These are phyloP conservation scores for Euphonia xanthogaster DNA, from an alignment of 2,797 vertebrate genomes.

Conservation along the genomic window DNA sequence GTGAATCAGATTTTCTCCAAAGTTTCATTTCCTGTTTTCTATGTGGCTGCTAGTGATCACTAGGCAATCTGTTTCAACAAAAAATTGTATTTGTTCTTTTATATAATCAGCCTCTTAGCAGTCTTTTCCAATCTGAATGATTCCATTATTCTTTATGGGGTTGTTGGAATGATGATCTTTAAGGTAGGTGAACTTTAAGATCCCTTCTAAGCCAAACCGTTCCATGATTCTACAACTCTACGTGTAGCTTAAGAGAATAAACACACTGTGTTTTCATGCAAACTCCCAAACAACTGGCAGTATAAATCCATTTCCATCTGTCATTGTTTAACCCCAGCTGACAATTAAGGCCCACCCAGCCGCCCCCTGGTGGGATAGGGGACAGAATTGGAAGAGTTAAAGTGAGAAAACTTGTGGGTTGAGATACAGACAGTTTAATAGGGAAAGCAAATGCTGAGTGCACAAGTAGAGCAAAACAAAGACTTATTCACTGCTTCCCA, in stretches of 20 bases:
- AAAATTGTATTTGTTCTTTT: not conserved
- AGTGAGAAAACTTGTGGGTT: not conserved
- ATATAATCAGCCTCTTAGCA: not conserved
- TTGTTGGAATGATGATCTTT: not conserved
- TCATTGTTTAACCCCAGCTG: not conserved
- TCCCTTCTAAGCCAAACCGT: not conserved
- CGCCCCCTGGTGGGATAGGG: fast-evolving
- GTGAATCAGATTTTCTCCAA: not conserved
- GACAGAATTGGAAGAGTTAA: not conserved
- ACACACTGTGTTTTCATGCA: not conserved
- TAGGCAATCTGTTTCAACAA: not conserved
- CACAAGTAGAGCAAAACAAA: not conserved
- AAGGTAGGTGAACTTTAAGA: not conserved
- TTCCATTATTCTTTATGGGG: not conserved
- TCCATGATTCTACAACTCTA: not conserved
- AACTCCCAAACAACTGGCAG: not conserved
- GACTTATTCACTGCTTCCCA: not conserved
- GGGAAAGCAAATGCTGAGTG: not conserved
- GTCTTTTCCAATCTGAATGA: not conserved
- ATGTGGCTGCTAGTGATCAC: not conserved
- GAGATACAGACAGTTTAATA: not conserved
- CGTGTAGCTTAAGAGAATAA: not conserved
- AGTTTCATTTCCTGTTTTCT: not conserved
- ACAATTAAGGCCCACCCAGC: not conserved
- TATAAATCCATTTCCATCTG: not conserved